Evolutionary conservation across 2,113 vertebrate genomes (phyloP).

Genomic region (Halichoerus grypus): DNA sequence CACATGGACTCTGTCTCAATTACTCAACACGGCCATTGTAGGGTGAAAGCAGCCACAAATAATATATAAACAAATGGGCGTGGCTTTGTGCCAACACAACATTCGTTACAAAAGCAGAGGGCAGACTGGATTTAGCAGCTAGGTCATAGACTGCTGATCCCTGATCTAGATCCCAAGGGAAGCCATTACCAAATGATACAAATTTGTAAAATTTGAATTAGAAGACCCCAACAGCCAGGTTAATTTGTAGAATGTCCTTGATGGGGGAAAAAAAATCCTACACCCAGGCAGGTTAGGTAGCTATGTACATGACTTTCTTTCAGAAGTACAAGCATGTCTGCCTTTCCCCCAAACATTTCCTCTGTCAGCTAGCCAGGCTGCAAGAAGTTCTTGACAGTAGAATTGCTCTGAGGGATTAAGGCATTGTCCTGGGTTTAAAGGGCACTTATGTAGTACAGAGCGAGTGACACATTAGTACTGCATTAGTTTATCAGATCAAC

Average conservation of each 20-base stretch:
- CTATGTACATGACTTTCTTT: background rate
- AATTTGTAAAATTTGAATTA: background rate
- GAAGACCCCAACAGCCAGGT: background rate
- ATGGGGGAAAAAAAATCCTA: background rate
- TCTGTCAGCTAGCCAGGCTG: background rate
- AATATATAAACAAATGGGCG: background rate
- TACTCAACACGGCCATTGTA: background rate
- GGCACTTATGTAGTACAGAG: background rate
- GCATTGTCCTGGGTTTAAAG: slow-evolving; percentile 58
- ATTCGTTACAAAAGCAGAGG: slow-evolving; percentile 24
- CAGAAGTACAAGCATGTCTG: background rate
- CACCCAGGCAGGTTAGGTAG: background rate
- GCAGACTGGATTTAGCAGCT: background rate
- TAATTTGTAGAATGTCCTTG: background rate
- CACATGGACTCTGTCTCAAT: background rate
- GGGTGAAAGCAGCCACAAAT: background rate
- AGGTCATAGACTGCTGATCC: background rate
- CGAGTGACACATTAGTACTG: slow-evolving; percentile 49
- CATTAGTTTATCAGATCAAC: slow-evolving; percentile 61
- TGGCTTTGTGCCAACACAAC: background rate
- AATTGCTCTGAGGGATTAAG: slow-evolving; percentile 44
- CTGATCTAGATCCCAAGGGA: background rate
- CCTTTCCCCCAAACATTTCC: background rate
- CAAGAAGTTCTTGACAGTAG: slow-evolving; percentile 43
- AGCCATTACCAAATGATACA: background rate